Evolutionary conservation across 2,113 vertebrate species (phyloP).

Genomic region (Osmerus eperlanus): DNA sequence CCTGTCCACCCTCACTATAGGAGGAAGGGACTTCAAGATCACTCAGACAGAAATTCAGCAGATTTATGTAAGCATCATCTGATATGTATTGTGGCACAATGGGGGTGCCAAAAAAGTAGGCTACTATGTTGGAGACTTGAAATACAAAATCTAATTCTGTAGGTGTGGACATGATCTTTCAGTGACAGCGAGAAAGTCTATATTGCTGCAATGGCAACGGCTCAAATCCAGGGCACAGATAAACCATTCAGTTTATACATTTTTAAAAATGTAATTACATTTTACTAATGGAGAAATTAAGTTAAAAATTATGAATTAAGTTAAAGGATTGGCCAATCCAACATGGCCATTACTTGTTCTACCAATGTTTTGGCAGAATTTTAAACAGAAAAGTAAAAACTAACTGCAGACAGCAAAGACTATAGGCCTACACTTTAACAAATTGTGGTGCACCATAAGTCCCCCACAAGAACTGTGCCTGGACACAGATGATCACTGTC

Average conservation of each 20-base stretch:
- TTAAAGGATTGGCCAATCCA: slow-evolving; percentile 43
- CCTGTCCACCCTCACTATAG: neutral
- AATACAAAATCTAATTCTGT: neutral
- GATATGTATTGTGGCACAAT: no score
- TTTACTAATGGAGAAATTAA: slow-evolving; percentile 61
- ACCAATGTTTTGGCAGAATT: slow-evolving; percentile 16
- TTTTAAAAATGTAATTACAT: slow-evolving; percentile 57
- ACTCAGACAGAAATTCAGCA: neutral
- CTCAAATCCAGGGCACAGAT: slow-evolving; percentile 30
- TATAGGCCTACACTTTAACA: slow-evolving; percentile 13
- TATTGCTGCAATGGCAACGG: neutral
- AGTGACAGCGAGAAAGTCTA: no score
- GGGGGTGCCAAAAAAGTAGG: no score
- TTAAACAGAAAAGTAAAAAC: neutral
- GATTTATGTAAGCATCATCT: no score
- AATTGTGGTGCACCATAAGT: slow-evolving; percentile 21
- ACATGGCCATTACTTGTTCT: slow-evolving; percentile 17
- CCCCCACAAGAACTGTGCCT: slow-evolving; percentile 45
- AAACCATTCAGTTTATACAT: slow-evolving; percentile 31
- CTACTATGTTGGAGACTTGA: no score
- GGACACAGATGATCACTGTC: slow-evolving; percentile 54
- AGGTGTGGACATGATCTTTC: neutral
- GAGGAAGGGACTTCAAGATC: neutral
- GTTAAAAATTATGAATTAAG: slow-evolving; percentile 60
- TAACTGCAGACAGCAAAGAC: slow-evolving; percentile 27